Base-by-base conservation (phyloP, 2,797 vertebrate species). In the Danio jaintianensis region DNA sequence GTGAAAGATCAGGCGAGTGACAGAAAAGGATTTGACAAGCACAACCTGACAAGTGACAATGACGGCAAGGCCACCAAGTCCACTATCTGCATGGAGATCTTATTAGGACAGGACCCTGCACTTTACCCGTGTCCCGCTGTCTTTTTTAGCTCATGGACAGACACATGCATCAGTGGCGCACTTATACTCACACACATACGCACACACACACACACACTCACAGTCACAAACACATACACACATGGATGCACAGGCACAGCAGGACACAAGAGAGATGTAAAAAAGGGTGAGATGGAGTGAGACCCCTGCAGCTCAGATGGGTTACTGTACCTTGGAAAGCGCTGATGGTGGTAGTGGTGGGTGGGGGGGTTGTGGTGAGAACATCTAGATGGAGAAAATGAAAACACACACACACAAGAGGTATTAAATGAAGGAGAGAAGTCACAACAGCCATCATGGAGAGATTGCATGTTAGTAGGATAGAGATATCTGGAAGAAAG, bases 311-410 rank as follows among this genome's bases (percentile, higher is more conserved):
- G 77, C 80, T 61, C 71, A 78, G 45, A 92, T 93, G 95, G 93
- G 91, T 93, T 98, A 99, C 97, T 94, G 85, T 99, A 99, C 98
- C 98, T 99, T 93, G 92, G 87, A 90, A 91, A 92, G 91, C 92
- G 88, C 96, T 90, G 92, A 93, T 93, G 96, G 95, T 95, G 89
- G 93, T 92, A 93, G 93, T 93, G 95, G 96, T 96, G 95, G 97
- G 96, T 95, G 96, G 94, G 95, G 96, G 97, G 95, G 95, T 93
- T 96, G 97, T 98, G 94, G 96, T 96, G 95, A 95, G 96, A 96
- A 96, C 95, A 98, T 99, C 97, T 99, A 96, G 96, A 98, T 97
- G 97, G 93, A 91, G 94, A 96, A 96, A 95, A 94, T 96, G 94
- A 94, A 95, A 93, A 94, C 82, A 88, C 70, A 85, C 70, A 85